Evolutionary conservation across 2,797 vertebrate genomes (phyloP).

Genomic region (Avahi laniger): DNA sequence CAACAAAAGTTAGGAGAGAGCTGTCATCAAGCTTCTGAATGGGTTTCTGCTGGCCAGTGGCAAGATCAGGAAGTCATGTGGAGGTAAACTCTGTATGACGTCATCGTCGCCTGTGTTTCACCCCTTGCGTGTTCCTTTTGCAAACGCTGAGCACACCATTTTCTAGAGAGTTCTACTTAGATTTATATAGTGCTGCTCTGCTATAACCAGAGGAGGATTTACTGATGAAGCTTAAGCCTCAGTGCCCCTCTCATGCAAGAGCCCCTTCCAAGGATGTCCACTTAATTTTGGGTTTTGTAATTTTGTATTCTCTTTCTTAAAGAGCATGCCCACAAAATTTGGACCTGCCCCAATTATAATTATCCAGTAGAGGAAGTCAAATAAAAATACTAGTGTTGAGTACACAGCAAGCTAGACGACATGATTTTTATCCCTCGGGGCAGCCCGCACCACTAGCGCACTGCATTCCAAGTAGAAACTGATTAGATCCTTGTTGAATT

Average conservation of each 20-base stretch:
- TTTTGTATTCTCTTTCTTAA: background rate
- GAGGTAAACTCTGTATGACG: background rate
- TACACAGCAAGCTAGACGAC: background rate
- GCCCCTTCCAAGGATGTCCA: background rate
- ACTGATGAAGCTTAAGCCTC: background rate
- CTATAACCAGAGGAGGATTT: background rate
- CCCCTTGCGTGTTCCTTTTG: background rate
- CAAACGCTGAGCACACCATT: background rate
- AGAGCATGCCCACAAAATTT: background rate
- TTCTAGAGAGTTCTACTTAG: background rate
- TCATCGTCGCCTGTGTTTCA: background rate
- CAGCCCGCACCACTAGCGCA: accelerated
- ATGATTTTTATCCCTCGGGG: background rate
- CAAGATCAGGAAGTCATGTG: background rate
- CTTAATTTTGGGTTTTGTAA: background rate
- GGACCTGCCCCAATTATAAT: background rate
- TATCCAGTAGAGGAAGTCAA: background rate
- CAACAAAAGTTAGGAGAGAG: background rate
- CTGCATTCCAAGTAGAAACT: background rate
- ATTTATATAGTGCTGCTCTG: background rate
- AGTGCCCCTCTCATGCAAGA: background rate
- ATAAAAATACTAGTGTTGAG: background rate
- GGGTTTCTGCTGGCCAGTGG: accelerated
- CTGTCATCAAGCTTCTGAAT: accelerated
- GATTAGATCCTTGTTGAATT: background rate